Conservation (phyloP, 2,888 invertebrate genomes). For the Cybosia mesomella region DNA sequence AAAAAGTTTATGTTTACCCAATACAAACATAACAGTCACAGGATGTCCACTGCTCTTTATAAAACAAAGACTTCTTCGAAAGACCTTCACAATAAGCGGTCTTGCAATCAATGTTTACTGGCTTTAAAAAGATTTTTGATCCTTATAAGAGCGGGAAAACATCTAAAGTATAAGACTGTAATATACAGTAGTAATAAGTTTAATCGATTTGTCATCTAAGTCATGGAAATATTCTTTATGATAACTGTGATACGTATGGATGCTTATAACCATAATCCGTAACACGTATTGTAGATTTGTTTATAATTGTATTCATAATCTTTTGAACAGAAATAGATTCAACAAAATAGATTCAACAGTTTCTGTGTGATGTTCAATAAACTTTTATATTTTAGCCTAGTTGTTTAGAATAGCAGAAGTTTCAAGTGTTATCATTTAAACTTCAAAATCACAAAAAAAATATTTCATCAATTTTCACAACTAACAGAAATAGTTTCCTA, state of each 20-base stretch:
- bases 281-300: neutral
- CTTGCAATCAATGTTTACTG: neutral
- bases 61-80: neutral
- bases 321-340: too few species aligned
- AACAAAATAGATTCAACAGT: too few species aligned
- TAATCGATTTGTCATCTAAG: neutral
- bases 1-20: neutral
- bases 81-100: neutral
- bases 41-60: neutral
- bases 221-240: neutral
- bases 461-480: too few species aligned
- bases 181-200: conserved; percentile 3
- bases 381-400: too few species aligned
- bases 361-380: too few species aligned
- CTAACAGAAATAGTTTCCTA: too few species aligned
- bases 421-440: too few species aligned
- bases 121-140: neutral
- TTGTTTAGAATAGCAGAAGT: too few species aligned
- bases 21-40: neutral
- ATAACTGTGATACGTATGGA: neutral
- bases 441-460: too few species aligned
- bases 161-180: neutral
- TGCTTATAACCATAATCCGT: neutral
- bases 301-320: too few species aligned
- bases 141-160: neutral